Evolutionary conservation across 2,113 vertebrate species (phyloP), one percentile per base, ranked within the genome.

Genomic region (Clupea harengus): DNA sequence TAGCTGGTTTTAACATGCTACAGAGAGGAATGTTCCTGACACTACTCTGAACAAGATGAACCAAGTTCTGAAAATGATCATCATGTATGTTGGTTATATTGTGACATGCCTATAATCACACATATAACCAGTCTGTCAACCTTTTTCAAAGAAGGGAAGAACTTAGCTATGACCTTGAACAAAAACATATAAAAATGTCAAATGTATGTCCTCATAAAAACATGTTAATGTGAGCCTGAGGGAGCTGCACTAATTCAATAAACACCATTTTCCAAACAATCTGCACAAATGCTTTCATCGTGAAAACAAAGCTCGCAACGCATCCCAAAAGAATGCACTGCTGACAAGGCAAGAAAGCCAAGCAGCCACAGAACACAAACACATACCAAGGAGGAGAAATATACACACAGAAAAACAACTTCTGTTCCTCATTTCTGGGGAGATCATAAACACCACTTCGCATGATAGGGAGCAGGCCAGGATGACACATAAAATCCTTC

Each of bases 391-490:
- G 6, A 54, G 20, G 20, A 82, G 46, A 78, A 82, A 49, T 20
- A 46, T 18, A 45, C 60, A n/a, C 57, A 57, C 75, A 45, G 25
- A 72, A n/a, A 45, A 28, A 81, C 15, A n/a, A 54, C 64, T 85
- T 87, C 84, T 85, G 86, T 78, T 89, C 25, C 82, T 86, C 49
- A 89, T 88, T 89, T 89, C 50, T 54, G 25, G 46, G 44, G 83
- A 84, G 87, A 86, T 84, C 45, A 81, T 82, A 44, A 46, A 46
- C 67, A 57, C 17, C 28, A 52, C 44, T 45, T 54, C 81, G 49
- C 47, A 87, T 11, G 83, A 81, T 50, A 10, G 47, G 22, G 52
- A 75, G 78, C 60, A 60, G 84, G 47, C 78, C 10, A 17, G 64
- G 8, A n/a, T 72, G 64, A 28, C 64, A n/a, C 57, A 64, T 28